Conservation (phyloP, 1,140 invertebrate species). For the Penaeus chinensis region DNA sequence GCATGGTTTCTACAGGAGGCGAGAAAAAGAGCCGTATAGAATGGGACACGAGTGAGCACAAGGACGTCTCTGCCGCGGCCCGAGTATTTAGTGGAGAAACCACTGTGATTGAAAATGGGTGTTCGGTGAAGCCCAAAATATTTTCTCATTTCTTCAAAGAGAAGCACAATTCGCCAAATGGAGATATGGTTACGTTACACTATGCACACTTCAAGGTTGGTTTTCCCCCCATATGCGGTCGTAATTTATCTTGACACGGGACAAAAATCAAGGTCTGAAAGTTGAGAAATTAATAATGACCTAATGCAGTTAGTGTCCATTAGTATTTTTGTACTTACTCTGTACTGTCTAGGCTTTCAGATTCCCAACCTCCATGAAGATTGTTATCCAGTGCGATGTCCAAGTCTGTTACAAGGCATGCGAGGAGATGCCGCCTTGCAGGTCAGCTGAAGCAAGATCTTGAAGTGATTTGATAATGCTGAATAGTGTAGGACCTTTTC, state of each 20-base stretch:
- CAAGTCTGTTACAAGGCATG: conserved; percentile 65
- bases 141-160: conserved; percentile 64
- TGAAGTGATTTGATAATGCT: background rate
- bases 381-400: conserved; percentile 64
- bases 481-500: background rate
- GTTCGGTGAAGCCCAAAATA: conserved; percentile 64
- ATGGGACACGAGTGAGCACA: conserved; percentile 36
- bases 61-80: background rate
- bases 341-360: conserved; percentile 60
- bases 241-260: background rate
- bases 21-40: conserved; percentile 41
- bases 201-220: conserved; percentile 64
- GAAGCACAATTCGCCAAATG: conserved; percentile 41
- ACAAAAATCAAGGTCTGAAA: too few species aligned
- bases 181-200: conserved; percentile 58
- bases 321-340: too few species aligned
- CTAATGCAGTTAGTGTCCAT: too few species aligned
- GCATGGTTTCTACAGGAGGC: conserved; percentile 40
- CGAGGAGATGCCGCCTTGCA: conserved; percentile 58
- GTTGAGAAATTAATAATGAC: too few species aligned
- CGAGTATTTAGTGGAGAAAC: conserved; percentile 48
- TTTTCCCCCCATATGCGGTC: too few species aligned
- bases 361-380: conserved; percentile 62
- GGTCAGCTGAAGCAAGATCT: conserved; percentile 40
- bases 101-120: conserved; percentile 62